A percentile compares a stretch with the other conserved stretches of the same genome.
Conservation (phyloP, 2,888 invertebrate genomes). For the Nomada fabriciana region DNA sequence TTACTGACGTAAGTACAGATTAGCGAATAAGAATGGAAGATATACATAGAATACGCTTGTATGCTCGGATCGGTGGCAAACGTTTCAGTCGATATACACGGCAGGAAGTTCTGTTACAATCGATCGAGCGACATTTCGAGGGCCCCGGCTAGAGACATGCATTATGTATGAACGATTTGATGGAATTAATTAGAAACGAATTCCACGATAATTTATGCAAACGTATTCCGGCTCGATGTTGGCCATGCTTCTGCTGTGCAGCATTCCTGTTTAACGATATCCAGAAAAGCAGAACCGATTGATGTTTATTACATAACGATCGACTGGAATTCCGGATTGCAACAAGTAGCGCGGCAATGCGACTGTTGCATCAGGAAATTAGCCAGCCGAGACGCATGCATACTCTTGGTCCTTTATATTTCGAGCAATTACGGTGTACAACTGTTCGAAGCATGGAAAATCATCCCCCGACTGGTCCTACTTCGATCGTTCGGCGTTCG, state of each 20-base stretch:
- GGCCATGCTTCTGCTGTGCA: constrained; percentile 33
- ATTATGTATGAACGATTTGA: constrained; percentile 26
- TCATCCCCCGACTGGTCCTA: no score
- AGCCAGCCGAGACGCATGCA: background rate
- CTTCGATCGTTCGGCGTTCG: no score
- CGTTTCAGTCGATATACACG: no score
- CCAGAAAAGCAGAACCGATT: constrained; percentile 51
- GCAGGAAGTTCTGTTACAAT: background rate
- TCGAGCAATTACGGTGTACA: no score
- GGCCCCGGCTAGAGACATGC: background rate
- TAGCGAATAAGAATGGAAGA: background rate
- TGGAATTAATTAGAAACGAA: constrained; percentile 52
- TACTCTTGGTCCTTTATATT: no score
- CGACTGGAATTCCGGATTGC: constrained; percentile 46
- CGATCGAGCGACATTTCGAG: constrained; percentile 1
- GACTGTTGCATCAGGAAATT: constrained; percentile 15
- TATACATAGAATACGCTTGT: no score
- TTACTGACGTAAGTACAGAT: background rate
- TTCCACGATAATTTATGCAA: constrained; percentile 48
- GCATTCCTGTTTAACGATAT: constrained; percentile 50
- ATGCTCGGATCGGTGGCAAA: no score
- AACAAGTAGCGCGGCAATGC: constrained; percentile 26
- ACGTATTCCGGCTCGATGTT: constrained; percentile 46
- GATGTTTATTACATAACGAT: constrained; percentile 38
- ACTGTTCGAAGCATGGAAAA: no score